These are phyloP conservation scores for Cloeon dipterum DNA, from an alignment of 2,888 invertebrate species.

Conservation along the genomic window DNA sequence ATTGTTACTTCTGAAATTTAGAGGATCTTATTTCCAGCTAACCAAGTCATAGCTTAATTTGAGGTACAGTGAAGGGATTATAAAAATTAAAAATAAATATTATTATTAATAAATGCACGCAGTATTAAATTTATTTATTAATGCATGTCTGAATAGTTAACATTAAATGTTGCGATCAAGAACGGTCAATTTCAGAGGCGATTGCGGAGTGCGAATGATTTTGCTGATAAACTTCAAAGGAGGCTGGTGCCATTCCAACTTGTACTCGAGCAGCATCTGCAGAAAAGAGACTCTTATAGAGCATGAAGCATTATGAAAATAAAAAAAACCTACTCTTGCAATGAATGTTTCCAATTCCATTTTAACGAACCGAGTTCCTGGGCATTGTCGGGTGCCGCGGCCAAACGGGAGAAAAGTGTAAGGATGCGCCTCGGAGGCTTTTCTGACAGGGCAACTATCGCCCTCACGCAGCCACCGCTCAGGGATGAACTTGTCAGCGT, in stretches of 20 bases:
- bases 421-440: conserved; percentile 13
- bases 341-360: conserved; percentile 35
- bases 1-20: no score
- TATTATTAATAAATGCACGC: no score
- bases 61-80: no score
- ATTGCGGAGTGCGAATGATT: neutral
- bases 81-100: no score
- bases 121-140: no score
- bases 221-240: conserved; percentile 39
- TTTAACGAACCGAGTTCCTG: conserved; percentile 47
- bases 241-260: conserved; percentile 39
- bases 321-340: conserved; percentile 14
- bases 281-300: no score
- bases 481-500: conserved; percentile 31
- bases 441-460: neutral
- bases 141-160: no score
- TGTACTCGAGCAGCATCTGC: conserved; percentile 46
- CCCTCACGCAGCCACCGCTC: conserved; percentile 37
- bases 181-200: no score
- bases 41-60: no score
- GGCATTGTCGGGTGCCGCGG: conserved; percentile 39
- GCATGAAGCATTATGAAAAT: no score
- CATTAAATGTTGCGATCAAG: no score
- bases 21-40: no score
- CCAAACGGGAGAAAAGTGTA: conserved; percentile 42